These are phyloP conservation scores for Drosophila helvetica DNA, from an alignment of 2,888 invertebrate genomes.

Conservation along the genomic window DNA sequence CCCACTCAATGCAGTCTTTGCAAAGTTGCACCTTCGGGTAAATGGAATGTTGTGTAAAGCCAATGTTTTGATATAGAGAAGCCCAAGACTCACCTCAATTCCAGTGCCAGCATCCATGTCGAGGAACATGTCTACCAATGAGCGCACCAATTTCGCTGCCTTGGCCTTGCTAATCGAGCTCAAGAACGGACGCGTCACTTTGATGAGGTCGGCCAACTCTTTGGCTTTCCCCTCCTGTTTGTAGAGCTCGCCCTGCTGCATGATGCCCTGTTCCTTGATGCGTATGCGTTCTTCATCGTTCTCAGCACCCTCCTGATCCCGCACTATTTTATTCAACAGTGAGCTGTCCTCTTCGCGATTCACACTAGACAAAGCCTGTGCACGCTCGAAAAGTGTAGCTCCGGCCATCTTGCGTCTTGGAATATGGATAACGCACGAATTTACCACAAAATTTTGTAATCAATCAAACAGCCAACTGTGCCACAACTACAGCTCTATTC, in stretches of 20 bases:
- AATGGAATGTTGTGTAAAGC: not conserved
- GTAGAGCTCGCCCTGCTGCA: slow-evolving; percentile 95
- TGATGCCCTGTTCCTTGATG: slow-evolving; percentile 96
- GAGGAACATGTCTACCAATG: slow-evolving; percentile 98
- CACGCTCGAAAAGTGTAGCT: slow-evolving; percentile 94
- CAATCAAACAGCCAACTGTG: slow-evolving; percentile 27
- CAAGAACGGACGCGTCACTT: slow-evolving; percentile 97
- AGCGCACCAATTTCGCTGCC: slow-evolving; percentile 98
- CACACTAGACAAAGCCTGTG: slow-evolving; percentile 90
- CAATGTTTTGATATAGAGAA: not conserved
- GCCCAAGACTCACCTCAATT: slow-evolving; percentile 86
- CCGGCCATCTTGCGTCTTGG: slow-evolving; percentile 89
- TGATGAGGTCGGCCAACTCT: slow-evolving; percentile 95
- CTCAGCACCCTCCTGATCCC: slow-evolving; percentile 90
- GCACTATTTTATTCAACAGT: slow-evolving; percentile 90
- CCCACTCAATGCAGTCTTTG: slow-evolving; percentile 99
- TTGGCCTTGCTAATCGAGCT: slow-evolving; percentile 98
- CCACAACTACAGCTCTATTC: slow-evolving; percentile 40
- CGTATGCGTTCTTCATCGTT: slow-evolving; percentile 96
- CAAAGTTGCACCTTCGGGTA: slow-evolving; percentile 89
- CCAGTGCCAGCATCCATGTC: slow-evolving; percentile 98
- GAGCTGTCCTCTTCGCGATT: slow-evolving; percentile 91
- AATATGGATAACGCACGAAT: slow-evolving; percentile 32
- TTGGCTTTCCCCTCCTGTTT: slow-evolving; percentile 97
- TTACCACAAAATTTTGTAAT: slow-evolving; percentile 16